A percentile compares a stretch with the other conserved stretches of the same genome.
These are phyloP conservation scores for Sakesphorus luctuosus DNA, from an alignment of 2,113 vertebrate genomes.

Conservation along the genomic window DNA sequence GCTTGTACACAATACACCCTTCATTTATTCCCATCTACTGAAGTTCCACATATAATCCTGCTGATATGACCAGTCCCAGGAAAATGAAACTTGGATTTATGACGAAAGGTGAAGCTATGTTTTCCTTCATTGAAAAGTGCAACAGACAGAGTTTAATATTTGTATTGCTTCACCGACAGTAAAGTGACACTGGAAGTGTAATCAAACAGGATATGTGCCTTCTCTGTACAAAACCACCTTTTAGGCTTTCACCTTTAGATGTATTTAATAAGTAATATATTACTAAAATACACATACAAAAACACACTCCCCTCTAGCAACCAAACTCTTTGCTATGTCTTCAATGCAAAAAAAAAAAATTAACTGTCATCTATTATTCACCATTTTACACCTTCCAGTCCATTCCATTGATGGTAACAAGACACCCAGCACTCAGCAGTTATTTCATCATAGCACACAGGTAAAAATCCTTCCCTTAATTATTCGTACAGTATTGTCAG, in stretches of 20 bases:
- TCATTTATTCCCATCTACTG: neutral
- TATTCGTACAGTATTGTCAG: neutral
- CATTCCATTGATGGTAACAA: neutral
- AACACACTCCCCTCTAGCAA: neutral
- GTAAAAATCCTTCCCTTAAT: neutral
- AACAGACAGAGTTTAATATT: neutral
- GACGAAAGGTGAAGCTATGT: neutral
- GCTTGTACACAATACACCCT: neutral
- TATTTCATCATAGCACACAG: neutral
- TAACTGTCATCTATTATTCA: neutral
- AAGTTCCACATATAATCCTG: neutral
- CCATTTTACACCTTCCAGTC: neutral
- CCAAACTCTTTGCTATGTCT: neutral
- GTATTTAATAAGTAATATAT: neutral
- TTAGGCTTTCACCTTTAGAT: neutral
- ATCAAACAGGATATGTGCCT: neutral
- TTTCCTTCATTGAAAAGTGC: neutral
- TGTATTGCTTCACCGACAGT: neutral
- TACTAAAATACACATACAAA: neutral
- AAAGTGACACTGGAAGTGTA: neutral
- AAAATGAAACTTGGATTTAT: neutral
- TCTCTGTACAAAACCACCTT: neutral
- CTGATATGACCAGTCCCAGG: neutral
- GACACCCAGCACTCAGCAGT: neutral
- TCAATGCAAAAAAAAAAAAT: neutral